Percentiles rank a stretch among this genome's conserved stretches.
These are phyloP conservation scores for Chalcosyrphus nemorum DNA, from an alignment of 2,888 invertebrate genomes.

Conservation along the genomic window DNA sequence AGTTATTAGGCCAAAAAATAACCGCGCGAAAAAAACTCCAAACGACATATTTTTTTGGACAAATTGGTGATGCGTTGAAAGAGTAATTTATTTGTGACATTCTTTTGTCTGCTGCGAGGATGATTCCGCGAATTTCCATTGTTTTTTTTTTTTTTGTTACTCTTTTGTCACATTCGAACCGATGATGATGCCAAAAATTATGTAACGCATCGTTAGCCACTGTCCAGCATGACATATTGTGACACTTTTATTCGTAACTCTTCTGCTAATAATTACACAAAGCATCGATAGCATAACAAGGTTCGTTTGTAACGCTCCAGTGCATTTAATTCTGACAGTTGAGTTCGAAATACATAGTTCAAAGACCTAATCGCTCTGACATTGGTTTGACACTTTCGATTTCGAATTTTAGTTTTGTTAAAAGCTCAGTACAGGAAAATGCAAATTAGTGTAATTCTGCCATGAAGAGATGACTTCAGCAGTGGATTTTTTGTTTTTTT, in stretches of 20 bases:
- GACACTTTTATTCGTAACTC: neutral
- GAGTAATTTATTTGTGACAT: neutral
- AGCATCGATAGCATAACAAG: neutral
- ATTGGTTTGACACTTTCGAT: neutral
- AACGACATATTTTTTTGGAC: neutral
- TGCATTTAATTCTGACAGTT: neutral
- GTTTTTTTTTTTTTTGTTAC: neutral
- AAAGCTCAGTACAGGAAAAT: neutral
- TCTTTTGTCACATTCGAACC: neutral
- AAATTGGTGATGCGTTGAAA: neutral
- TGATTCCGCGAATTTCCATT: neutral
- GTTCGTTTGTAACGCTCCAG: neutral
- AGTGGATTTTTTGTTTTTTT: too few species aligned
- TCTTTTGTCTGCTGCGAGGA: neutral
- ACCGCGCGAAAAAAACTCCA: neutral
- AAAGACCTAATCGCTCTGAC: neutral
- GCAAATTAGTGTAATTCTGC: conserved; percentile 9
- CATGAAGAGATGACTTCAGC: neutral
- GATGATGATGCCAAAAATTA: neutral
- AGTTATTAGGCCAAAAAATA: neutral
- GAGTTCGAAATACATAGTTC: neutral
- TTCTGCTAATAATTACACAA: neutral
- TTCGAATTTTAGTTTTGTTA: neutral
- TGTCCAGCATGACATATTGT: neutral
- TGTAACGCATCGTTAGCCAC: neutral